Percentiles rank a stretch among this genome's conserved stretches.
Evolutionary conservation across 2,113 vertebrate genomes (phyloP).

Genomic region (Xenopus tropicalis): UCB_Xtro_10.0 CM004447.2:29374001-29374500

Average conservation of each 20-base stretch:
- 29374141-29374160: constrained; percentile 30
- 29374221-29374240: constrained; percentile 29
- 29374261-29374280: constrained; percentile 32
- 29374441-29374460: not conserved
- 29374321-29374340: not conserved
- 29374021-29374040: constrained; percentile 5
- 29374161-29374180: constrained; percentile 38
- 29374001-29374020: constrained; percentile 9
- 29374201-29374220: constrained; percentile 10
- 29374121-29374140: constrained; percentile 30
- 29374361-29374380: constrained; percentile 1
- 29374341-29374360: not conserved
- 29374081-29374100: constrained; percentile 22
- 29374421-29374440: not conserved
- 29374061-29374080: not conserved
- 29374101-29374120: constrained; percentile 32
- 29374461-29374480: too few relatives aligned
- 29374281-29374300: constrained; percentile 16
- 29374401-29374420: not conserved
- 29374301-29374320: constrained; percentile 13
- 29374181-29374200: constrained; percentile 19
- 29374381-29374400: constrained; percentile 1
- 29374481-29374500: too few relatives aligned
- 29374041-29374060: not conserved
- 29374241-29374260: constrained; percentile 24